A percentile compares a stretch with the other conserved stretches of the same genome.
Conservation (phyloP, 2,888 invertebrate species). For the Cancer borealis region DNA sequence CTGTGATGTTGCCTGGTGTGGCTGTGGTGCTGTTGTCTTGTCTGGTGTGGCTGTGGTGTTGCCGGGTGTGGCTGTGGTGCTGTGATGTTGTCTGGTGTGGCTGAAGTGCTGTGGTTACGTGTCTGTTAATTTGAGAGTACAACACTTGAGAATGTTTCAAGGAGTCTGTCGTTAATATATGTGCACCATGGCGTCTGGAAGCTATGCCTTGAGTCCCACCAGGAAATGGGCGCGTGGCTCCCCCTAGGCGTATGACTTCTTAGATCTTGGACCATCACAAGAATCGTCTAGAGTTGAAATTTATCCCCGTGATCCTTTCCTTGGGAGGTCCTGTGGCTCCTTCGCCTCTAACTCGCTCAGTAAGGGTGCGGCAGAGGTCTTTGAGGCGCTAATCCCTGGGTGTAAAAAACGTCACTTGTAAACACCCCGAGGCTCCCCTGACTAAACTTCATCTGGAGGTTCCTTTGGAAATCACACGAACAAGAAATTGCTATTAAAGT, state of each 20-base stretch:
- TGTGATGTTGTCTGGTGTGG: too few species aligned
- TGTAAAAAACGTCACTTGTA: background rate
- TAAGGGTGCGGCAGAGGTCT: background rate
- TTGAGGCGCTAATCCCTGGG: background rate
- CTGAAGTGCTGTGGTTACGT: too few species aligned
- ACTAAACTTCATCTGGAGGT: background rate
- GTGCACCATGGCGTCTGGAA: too few species aligned
- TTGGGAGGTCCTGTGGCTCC: background rate
- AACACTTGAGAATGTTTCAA: too few species aligned
- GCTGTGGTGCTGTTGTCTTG: too few species aligned
- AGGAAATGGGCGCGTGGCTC: background rate
- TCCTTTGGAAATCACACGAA: constrained; percentile 21
- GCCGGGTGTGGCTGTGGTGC: too few species aligned
- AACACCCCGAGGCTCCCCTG: background rate
- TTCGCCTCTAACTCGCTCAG: background rate
- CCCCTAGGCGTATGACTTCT: background rate
- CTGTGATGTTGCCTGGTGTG: too few species aligned
- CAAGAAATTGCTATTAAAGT: constrained; percentile 23
- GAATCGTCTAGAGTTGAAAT: background rate
- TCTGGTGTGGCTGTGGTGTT: too few species aligned
- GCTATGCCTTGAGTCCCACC: background rate
- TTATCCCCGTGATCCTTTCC: background rate
- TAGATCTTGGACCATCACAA: background rate
- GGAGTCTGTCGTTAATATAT: too few species aligned
- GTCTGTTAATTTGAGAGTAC: too few species aligned